Conservation (phyloP, 2,888 invertebrate genomes). For the Ischnus inquisitorius region DNA sequence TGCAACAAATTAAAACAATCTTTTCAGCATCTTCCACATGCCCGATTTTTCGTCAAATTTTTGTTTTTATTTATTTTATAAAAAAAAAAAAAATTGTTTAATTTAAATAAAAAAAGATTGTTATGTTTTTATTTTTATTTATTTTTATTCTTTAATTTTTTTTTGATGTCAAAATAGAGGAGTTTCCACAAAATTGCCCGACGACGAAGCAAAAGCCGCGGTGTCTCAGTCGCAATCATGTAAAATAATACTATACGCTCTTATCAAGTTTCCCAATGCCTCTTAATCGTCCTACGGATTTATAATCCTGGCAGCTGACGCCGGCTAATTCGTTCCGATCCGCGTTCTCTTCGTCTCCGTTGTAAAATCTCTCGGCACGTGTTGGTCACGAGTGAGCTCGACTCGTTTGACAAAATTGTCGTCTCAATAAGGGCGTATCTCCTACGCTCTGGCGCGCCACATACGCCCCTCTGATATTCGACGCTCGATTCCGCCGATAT, state of each 20-base stretch:
- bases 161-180: neutral
- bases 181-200: neutral
- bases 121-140: too few relatives aligned
- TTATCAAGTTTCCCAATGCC: constrained; percentile 63
- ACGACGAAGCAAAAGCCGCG: neutral
- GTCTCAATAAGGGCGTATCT: too few relatives aligned
- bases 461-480: too few relatives aligned
- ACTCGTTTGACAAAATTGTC: neutral
- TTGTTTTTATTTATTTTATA: too few relatives aligned
- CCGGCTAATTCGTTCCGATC: constrained; percentile 67
- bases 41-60: too few relatives aligned
- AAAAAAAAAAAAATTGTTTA: neutral
- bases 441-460: too few relatives aligned
- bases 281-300: constrained; percentile 62
- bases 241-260: constrained; percentile 61
- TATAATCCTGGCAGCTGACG: constrained; percentile 63
- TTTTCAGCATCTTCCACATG: too few relatives aligned
- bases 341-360: constrained; percentile 2
- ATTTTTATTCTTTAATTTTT: neutral
- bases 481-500: neutral
- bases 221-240: constrained; percentile 40
- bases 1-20: too few relatives aligned
- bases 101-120: too few relatives aligned
- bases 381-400: constrained; percentile 54
- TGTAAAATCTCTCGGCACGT: constrained; percentile 52